phyloP scores from a whole-genome alignment of 2,888 invertebrate species.

The Leptodirus hochenwartii region DNA sequence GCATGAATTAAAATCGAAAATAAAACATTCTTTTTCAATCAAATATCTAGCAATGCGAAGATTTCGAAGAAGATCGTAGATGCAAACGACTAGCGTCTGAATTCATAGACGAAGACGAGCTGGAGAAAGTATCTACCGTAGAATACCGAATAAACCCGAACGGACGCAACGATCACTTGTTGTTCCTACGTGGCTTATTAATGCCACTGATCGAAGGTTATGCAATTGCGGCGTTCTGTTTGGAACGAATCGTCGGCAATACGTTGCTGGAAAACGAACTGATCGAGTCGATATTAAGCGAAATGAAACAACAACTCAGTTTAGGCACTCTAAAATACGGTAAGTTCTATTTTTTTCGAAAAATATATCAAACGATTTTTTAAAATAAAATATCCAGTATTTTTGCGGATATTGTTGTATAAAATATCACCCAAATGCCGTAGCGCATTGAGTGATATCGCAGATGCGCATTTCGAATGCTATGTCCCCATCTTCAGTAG shows the following conservation, averaged over 20 bases:
- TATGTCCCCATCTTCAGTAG: too few relatives aligned
- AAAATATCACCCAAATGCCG: too few relatives aligned
- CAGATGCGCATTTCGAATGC: too few relatives aligned
- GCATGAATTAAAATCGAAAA: too few relatives aligned
- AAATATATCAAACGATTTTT: slow-evolving; percentile 5
- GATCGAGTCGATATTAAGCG: slow-evolving; percentile 42
- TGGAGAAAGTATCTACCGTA: slow-evolving; percentile 16
- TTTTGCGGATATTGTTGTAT: not conserved
- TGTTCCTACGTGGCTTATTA: slow-evolving; percentile 34
- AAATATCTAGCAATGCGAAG: too few relatives aligned
- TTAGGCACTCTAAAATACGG: slow-evolving; percentile 41
- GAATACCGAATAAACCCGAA: slow-evolving; percentile 18
- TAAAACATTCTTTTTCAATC: too few relatives aligned
- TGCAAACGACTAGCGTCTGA: too few relatives aligned
- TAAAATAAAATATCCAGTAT: not conserved
- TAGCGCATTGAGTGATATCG: too few relatives aligned
- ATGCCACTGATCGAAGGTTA: slow-evolving; percentile 63
- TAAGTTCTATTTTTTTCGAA: too few relatives aligned
- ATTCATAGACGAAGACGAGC: slow-evolving; percentile 24
- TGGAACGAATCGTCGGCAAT: slow-evolving; percentile 34
- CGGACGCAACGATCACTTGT: slow-evolving; percentile 18
- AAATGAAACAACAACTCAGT: slow-evolving; percentile 43
- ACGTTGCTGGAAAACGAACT: slow-evolving; percentile 46
- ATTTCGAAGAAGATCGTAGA: too few relatives aligned
- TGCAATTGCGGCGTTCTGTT: slow-evolving; percentile 39